These are phyloP conservation scores for Ellobius talpinus DNA, from an alignment of 2,113 vertebrate genomes.

Conservation along the genomic window DNA sequence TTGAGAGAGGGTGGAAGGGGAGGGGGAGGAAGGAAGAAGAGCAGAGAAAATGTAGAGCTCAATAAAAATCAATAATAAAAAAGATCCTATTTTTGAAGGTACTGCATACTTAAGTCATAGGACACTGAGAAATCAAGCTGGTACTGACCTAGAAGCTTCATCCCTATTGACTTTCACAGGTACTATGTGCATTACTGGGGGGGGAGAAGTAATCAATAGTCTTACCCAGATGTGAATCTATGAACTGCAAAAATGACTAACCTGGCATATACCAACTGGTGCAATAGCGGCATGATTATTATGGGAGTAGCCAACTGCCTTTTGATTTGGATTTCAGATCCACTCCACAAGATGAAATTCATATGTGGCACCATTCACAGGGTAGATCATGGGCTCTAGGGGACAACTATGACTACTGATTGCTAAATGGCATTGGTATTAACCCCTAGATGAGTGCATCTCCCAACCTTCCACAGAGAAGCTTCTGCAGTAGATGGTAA, in stretches of 20 bases:
- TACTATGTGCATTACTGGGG: background rate
- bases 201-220: background rate
- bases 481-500: background rate
- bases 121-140: background rate
- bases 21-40: no score
- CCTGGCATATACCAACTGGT: background rate
- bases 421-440: background rate
- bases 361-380: background rate
- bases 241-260: background rate
- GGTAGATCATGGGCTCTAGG: background rate
- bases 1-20: no score
- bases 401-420: background rate
- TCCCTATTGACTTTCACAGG: background rate
- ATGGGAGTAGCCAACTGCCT: background rate
- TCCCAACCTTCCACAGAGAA: background rate
- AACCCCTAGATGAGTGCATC: background rate
- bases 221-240: background rate
- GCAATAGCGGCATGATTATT: background rate
- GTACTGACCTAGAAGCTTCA: background rate
- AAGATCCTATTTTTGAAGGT: background rate
- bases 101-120: background rate
- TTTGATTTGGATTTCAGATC: background rate
- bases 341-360: background rate
- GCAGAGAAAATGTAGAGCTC: no score
- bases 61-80: no score